Conservation (phyloP, 2,888 invertebrate species). For the Apodemia hepburni region DNA sequence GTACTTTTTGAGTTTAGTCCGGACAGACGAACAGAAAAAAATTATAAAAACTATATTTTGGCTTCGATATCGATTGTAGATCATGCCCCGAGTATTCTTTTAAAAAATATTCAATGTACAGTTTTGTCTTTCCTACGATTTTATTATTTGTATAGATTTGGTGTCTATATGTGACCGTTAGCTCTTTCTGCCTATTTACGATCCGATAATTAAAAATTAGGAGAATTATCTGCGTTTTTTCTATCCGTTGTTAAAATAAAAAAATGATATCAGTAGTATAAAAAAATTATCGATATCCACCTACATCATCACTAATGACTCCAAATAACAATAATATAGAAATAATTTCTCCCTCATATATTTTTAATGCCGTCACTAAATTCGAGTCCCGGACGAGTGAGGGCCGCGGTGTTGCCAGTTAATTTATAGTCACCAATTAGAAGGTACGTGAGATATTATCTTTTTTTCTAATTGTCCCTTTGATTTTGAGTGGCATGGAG, state of each 20-base stretch:
- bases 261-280: background rate
- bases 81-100: no score
- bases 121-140: no score
- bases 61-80: no score
- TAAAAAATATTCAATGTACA: no score
- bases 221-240: background rate
- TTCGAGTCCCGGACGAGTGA: constrained; percentile 3
- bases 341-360: constrained; percentile 16
- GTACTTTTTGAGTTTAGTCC: no score
- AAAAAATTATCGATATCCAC: background rate
- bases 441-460: constrained; percentile 56
- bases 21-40: no score
- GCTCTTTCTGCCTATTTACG: no score
- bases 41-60: no score
- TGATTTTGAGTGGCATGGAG: constrained; percentile 37
- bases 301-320: background rate
- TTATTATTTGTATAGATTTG: no score
- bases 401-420: constrained; percentile 5
- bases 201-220: background rate
- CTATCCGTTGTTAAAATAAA: background rate
- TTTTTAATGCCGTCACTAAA: constrained; percentile 12
- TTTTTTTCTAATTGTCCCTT: constrained; percentile 42
- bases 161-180: no score
- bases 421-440: constrained; percentile 73
- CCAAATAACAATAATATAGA: constrained; percentile 2